A percentile compares a stretch with the other conserved stretches of the same genome.
Evolutionary conservation across 2,113 vertebrate species (phyloP).

Genomic region (Colinus virginianus): DNA sequence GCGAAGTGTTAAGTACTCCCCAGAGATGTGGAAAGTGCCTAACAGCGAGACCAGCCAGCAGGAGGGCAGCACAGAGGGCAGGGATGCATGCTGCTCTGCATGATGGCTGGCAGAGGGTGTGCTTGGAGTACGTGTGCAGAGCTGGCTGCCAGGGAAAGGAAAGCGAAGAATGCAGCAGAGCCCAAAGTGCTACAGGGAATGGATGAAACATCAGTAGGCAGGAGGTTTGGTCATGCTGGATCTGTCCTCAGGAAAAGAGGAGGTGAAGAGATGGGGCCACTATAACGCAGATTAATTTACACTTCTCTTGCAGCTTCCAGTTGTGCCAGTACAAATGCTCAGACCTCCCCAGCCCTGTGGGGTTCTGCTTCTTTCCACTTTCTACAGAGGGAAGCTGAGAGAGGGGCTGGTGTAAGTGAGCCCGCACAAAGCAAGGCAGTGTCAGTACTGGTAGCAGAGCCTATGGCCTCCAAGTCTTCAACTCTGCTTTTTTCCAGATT

Average conservation of each 20-base stretch:
- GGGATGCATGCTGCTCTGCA: accelerated
- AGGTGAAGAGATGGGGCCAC: neutral
- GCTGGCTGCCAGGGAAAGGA: neutral
- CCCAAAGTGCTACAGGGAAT: neutral
- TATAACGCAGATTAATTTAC: neutral
- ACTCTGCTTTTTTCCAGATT: neutral
- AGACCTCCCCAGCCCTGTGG: neutral
- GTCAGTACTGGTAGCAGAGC: neutral
- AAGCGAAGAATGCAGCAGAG: neutral
- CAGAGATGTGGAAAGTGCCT: neutral
- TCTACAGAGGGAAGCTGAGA: neutral
- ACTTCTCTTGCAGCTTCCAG: neutral
- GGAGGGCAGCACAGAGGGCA: neutral
- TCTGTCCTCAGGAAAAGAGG: neutral
- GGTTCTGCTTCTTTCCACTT: neutral
- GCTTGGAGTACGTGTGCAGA: neutral
- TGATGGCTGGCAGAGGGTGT: neutral
- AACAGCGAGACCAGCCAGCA: neutral
- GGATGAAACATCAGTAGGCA: neutral
- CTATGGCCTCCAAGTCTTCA: neutral
- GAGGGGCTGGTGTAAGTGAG: neutral
- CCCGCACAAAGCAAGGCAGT: neutral
- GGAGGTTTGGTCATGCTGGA: neutral
- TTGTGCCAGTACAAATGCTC: neutral
- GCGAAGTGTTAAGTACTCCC: neutral